Conservation (phyloP, 2,113 vertebrate species). For the Bubo bubo region DNA sequence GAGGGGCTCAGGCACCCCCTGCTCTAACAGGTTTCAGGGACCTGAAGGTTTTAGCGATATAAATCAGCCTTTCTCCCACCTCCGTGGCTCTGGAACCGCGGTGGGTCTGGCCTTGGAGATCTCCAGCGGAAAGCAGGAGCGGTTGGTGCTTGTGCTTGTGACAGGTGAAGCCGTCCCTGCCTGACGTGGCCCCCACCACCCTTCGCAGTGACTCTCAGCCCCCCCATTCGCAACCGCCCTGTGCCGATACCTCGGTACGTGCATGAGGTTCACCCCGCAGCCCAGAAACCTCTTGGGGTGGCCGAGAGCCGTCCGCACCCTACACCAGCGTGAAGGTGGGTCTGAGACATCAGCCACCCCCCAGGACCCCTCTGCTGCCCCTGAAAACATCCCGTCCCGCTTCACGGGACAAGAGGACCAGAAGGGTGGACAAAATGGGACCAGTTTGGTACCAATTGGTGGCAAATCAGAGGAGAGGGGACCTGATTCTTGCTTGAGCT, state of each 20-base stretch:
- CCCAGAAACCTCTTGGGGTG: background rate
- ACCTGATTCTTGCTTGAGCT: background rate
- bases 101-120: background rate
- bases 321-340: rapidly evolving
- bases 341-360: background rate
- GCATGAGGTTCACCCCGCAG: rapidly evolving
- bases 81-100: rapidly evolving
- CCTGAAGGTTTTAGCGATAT: background rate
- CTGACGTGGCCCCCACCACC: background rate
- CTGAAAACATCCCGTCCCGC: rapidly evolving
- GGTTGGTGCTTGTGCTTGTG: too few relatives aligned
- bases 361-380: background rate
- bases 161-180: background rate
- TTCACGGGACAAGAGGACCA: rapidly evolving
- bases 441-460: background rate
- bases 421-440: background rate
- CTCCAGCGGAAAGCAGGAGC: rapidly evolving
- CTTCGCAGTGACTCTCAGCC: background rate
- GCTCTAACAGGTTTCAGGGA: background rate
- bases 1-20: background rate
- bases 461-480: background rate
- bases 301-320: rapidly evolving
- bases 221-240: background rate
- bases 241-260: rapidly evolving
- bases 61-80: background rate